A percentile compares a stretch with the other conserved stretches of the same genome.
Evolutionary conservation across 2,888 invertebrate genomes (phyloP).

Genomic region (Cerastis leucographa): DNA sequence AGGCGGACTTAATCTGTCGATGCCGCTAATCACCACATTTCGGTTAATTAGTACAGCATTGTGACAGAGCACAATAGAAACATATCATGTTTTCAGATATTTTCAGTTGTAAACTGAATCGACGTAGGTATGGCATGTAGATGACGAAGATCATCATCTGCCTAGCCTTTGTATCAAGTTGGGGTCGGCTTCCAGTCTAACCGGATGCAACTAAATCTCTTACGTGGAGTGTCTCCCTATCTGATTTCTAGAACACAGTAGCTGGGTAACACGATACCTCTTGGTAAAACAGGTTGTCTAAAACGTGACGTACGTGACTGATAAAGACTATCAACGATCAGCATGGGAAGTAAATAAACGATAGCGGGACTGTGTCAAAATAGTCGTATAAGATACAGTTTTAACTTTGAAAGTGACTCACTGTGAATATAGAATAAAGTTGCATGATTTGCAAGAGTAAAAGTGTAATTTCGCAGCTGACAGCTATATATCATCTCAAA

Average conservation of each 20-base stretch:
- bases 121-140: neutral
- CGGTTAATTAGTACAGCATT: too few relatives aligned
- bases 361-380: too few relatives aligned
- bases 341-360: neutral
- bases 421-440: neutral
- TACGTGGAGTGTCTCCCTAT: neutral
- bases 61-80: too few relatives aligned
- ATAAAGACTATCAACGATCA: neutral
- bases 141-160: neutral
- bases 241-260: too few relatives aligned
- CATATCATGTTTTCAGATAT: neutral
- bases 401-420: neutral
- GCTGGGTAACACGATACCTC: too few relatives aligned
- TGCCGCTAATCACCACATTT: too few relatives aligned
- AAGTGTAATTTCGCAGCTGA: conserved; percentile 10
- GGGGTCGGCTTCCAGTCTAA: neutral
- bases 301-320: neutral
- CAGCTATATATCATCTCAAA: conserved; percentile 1
- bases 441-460: neutral
- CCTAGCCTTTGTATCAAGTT: neutral
- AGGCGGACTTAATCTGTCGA: too few relatives aligned
- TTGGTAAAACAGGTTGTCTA: neutral
- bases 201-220: neutral
- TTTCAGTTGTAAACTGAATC: neutral
- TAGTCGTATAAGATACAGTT: neutral